phyloP scores from a whole-genome alignment of 2,113 vertebrate genomes.

The Nettapus auritus region DNA sequence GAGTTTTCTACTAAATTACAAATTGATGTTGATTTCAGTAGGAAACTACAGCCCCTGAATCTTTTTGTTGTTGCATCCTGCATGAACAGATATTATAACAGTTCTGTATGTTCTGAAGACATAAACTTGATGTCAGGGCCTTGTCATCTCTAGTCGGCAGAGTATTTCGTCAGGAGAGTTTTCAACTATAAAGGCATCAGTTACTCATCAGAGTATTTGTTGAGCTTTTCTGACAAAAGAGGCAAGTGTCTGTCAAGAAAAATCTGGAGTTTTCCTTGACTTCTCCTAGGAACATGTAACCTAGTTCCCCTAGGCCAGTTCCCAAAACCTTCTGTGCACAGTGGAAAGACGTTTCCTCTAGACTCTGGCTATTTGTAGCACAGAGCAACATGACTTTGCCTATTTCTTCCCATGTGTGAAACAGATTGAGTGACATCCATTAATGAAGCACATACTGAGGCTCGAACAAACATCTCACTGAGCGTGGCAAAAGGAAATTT shows the following conservation, averaged over 20 bases:
- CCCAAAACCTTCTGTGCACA: constrained; percentile 43
- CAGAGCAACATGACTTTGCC: not conserved
- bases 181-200: constrained; percentile 68
- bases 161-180: constrained; percentile 73
- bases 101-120: constrained; percentile 51
- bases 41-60: not conserved
- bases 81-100: constrained; percentile 32
- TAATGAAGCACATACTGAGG: constrained; percentile 5
- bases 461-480: not conserved
- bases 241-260: constrained; percentile 61
- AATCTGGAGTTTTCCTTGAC: constrained; percentile 41
- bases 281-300: constrained; percentile 15
- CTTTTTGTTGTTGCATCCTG: not conserved
- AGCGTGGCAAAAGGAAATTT: not conserved
- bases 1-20: not conserved
- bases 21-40: constrained; percentile 8
- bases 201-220: constrained; percentile 72
- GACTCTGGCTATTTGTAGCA: constrained; percentile 45
- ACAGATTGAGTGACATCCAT: constrained; percentile 22
- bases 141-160: constrained; percentile 71
- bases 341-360: not conserved
- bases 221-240: constrained; percentile 67
- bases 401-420: constrained; percentile 30
- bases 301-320: not conserved
- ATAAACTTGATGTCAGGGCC: constrained; percentile 51